Evolutionary conservation across 2,113 vertebrate genomes (phyloP), one percentile per base, ranked within the genome.

Genomic region (Entelurus aequoreus): DNA sequence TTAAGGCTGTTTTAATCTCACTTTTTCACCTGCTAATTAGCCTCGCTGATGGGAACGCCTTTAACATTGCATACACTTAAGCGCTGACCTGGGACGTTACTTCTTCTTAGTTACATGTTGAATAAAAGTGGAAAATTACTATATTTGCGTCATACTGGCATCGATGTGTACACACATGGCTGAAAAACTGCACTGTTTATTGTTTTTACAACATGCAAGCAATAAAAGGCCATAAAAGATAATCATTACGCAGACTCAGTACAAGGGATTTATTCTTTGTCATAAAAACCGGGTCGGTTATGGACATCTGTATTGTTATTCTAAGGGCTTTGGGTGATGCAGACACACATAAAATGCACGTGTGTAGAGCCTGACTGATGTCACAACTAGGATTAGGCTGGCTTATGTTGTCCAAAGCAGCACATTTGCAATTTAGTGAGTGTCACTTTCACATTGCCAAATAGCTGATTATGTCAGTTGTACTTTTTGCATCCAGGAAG

Each of bases 301-400:
- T 52, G 66, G 48, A 65, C 70, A 55, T 71, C 62, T 58, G 62
- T 35, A 65, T 67, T 70, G 74, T 80, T 68, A 75, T 48, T 67
- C 15, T 51, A 11, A 52, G 35, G 50, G 50, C 48, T 64, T 65
- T 65, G 64, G 60, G 69, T 77, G 67, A 76, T 7, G 61, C 65
- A 77, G 57, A 68, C 48, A 3, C 53, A 63, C 56, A 68, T 74
- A 63, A 57, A 77, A 7, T 75, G 6, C 5, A 49, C 56, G 55
- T 36, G 69, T 52, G 62, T 72, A 69, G 69, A 64, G 71, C 85
- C 40, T 8, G 40, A 50, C 53, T 71, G 78, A 80, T 77, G 78
- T 82, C 79, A 85, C 79, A 84, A 75, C 74, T 71, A 74, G 79
- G 79, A 87, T 85, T 82, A 85, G 72, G 74, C 75, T 77, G 82